These are phyloP conservation scores for Brachionus sp. DNA, from an alignment of 1,140 invertebrate species.

Conservation along the genomic window DNA sequence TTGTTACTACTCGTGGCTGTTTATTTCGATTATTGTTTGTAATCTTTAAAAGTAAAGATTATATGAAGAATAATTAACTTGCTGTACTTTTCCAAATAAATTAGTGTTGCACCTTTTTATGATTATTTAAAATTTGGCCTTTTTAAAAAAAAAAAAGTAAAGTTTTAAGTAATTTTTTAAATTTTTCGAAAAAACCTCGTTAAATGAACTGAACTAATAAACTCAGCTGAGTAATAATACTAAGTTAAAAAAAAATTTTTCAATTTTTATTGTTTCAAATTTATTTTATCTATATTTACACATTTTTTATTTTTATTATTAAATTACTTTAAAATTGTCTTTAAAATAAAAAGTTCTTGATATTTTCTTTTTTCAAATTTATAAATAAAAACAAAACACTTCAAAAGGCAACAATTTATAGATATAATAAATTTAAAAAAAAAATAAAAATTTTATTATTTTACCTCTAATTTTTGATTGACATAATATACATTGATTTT, in stretches of 20 bases:
- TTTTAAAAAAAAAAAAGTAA: not conserved
- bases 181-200: not conserved
- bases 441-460: not conserved
- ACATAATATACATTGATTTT: too few species aligned
- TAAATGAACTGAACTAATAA: constrained; percentile 5
- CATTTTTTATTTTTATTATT: not conserved
- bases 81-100: not conserved
- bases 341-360: constrained; percentile 5
- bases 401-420: not conserved
- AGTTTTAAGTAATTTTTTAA: not conserved
- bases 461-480: not conserved
- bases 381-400: not conserved
- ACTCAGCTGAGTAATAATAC: not conserved
- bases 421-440: not conserved
- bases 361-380: not conserved
- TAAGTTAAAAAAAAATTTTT: not conserved
- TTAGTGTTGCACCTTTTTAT: not conserved
- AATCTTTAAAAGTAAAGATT: not conserved
- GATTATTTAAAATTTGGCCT: not conserved
- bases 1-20: not conserved
- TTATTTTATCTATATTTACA: constrained; percentile 1
- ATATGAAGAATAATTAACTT: not conserved
- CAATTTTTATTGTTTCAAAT: constrained; percentile 5
- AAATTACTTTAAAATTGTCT: not conserved
- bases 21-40: not conserved